These are phyloP conservation scores for Camptogramma bilineatum DNA, from an alignment of 2,888 invertebrate genomes.

Conservation along the genomic window DNA sequence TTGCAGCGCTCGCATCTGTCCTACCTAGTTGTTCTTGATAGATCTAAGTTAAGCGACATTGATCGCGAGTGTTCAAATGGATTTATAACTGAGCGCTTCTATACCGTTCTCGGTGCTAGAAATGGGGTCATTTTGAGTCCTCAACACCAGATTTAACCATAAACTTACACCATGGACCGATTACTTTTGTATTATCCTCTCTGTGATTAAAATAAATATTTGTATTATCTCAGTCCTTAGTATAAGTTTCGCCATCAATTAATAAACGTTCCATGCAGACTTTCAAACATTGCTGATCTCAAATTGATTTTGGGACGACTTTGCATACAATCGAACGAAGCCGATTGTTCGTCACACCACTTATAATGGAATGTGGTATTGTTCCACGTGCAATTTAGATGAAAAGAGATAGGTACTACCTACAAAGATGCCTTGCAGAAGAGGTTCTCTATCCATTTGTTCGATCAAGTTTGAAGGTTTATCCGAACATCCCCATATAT, in stretches of 20 bases:
- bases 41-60: too few relatives aligned
- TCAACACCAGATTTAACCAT: too few relatives aligned
- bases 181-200: too few relatives aligned
- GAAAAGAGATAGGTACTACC: neutral
- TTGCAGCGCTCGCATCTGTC: too few relatives aligned
- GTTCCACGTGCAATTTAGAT: constrained; percentile 24
- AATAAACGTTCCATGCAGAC: neutral
- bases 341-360: constrained; percentile 26
- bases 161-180: too few relatives aligned
- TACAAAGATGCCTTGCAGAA: constrained; percentile 8
- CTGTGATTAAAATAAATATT: too few relatives aligned
- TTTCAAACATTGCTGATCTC: constrained; percentile 15
- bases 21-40: too few relatives aligned
- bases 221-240: too few relatives aligned
- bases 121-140: too few relatives aligned
- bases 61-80: too few relatives aligned
- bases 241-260: constrained; percentile 15
- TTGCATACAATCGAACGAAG: constrained; percentile 35
- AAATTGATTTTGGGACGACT: constrained; percentile 32
- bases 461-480: neutral
- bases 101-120: too few relatives aligned
- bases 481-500: neutral
- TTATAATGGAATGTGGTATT: constrained; percentile 24
- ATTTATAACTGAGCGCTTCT: too few relatives aligned
- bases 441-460: constrained; percentile 3